These are phyloP conservation scores for Polyommatus iphigenia DNA, from an alignment of 2,888 invertebrate species.

Conservation along the genomic window DNA sequence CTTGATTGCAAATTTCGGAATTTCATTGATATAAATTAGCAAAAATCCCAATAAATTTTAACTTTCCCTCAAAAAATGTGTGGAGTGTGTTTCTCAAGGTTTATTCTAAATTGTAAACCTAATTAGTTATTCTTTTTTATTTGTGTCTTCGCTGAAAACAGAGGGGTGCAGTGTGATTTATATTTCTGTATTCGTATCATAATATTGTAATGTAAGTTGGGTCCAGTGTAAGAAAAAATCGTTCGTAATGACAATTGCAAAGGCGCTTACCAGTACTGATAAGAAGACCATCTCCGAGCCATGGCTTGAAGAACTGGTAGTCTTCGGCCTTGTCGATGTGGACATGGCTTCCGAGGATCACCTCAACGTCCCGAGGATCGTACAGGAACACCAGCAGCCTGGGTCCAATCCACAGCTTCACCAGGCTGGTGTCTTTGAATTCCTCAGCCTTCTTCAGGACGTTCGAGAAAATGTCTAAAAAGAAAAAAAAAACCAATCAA, in stretches of 20 bases:
- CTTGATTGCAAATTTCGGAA: neutral
- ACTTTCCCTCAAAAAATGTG: too few species aligned
- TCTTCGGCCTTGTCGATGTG: slow-evolving; percentile 90
- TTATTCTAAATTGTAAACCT: too few species aligned
- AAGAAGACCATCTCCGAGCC: slow-evolving; percentile 90
- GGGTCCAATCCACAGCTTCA: slow-evolving; percentile 88
- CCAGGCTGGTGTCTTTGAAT: slow-evolving; percentile 76
- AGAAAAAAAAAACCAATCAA: neutral
- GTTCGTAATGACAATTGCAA: slow-evolving; percentile 30
- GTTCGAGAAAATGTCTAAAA: slow-evolving; percentile 84
- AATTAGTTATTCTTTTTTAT: neutral
- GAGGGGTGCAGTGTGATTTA: neutral
- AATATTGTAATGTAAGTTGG: neutral
- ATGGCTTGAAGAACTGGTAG: slow-evolving; percentile 90
- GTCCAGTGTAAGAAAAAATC: neutral
- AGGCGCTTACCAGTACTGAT: slow-evolving; percentile 85
- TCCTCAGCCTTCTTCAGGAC: slow-evolving; percentile 77
- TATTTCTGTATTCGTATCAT: neutral
- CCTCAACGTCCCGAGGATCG: slow-evolving; percentile 88
- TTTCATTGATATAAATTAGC: neutral
- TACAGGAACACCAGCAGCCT: slow-evolving; percentile 86
- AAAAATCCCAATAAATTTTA: neutral
- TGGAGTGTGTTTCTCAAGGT: too few species aligned
- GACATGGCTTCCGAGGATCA: slow-evolving; percentile 88
- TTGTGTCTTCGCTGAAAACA: neutral